phyloP scores from a whole-genome alignment of 2,888 invertebrate genomes.

The Bellardia pandia region DNA sequence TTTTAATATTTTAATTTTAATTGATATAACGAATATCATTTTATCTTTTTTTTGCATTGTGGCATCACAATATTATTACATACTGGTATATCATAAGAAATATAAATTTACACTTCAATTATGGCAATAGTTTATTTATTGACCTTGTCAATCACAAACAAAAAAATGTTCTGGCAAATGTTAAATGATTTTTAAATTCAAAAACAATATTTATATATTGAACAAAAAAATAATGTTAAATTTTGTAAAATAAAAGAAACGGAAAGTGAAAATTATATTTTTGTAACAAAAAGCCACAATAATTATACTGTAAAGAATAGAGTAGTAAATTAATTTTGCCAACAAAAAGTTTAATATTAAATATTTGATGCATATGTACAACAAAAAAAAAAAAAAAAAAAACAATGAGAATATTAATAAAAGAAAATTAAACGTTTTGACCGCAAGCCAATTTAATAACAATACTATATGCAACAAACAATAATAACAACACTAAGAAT shows the following conservation, averaged over 20 bases:
- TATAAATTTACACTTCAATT: neutral
- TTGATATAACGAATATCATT: too few species aligned
- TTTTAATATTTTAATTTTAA: too few species aligned
- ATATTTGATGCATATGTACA: conserved; percentile 34
- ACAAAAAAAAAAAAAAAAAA: conserved; percentile 20
- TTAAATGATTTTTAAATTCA: conserved; percentile 36
- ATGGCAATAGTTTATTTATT: conserved; percentile 62
- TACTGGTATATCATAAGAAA: neutral
- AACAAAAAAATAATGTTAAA: neutral
- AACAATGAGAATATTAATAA: conserved; percentile 62
- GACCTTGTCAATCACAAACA: conserved; percentile 77
- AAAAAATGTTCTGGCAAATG: conserved; percentile 59
- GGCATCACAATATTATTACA: too few species aligned
- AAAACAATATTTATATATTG: neutral
- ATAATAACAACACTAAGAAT: conserved; percentile 58
- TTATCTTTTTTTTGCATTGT: neutral
- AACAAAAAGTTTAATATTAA: conserved; percentile 55
- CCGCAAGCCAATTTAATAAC: conserved; percentile 81
- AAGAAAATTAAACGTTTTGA: conserved; percentile 81
- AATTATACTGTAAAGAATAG: conserved; percentile 66
- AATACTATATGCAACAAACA: conserved; percentile 66
- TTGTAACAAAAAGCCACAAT: conserved; percentile 72
- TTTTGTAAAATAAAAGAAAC: conserved; percentile 73
- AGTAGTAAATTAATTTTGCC: conserved; percentile 40
- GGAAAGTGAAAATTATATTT: conserved; percentile 75